Conservation (phyloP, 2,113 vertebrate species). For the Thalassarche chlororhynchos region DNA sequence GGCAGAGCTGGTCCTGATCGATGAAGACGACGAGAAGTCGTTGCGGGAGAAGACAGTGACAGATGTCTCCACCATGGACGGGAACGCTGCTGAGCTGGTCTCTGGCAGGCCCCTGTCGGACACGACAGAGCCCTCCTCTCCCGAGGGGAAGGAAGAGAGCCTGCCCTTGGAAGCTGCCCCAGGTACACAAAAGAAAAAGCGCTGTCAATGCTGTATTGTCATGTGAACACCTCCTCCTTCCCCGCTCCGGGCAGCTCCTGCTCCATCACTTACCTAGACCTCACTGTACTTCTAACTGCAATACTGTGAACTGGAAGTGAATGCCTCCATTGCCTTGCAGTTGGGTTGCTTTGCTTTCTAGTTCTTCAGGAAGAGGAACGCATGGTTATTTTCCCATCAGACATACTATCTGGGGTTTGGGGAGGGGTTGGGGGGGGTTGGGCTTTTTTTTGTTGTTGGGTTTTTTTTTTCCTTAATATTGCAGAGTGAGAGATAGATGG, state of each 20-base stretch:
- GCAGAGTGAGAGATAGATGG: constrained; percentile 28
- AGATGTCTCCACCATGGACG: constrained; percentile 89
- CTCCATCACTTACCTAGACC: constrained; percentile 79
- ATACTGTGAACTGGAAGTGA: constrained; percentile 85
- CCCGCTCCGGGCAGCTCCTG: constrained; percentile 72
- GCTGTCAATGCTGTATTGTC: constrained; percentile 98
- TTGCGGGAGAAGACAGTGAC: constrained; percentile 97
- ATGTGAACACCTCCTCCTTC: constrained; percentile 89
- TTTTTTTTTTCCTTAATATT: neutral
- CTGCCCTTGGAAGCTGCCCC: constrained; percentile 85
- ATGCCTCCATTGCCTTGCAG: constrained; percentile 81
- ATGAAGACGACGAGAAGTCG: constrained; percentile 95
- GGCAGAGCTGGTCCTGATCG: constrained; percentile 95
- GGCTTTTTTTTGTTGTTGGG: neutral
- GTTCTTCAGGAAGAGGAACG: constrained; percentile 46
- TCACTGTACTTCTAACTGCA: constrained; percentile 91
- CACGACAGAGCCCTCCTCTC: constrained; percentile 93
- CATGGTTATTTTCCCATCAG: constrained; percentile 46
- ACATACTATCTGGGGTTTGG: neutral
- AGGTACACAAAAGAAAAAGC: constrained; percentile 99
- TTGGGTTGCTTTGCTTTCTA: constrained; percentile 78
- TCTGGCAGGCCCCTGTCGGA: constrained; percentile 88
- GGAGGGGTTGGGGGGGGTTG: neutral
- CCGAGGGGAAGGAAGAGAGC: constrained; percentile 92
- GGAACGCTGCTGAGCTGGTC: constrained; percentile 94